phyloP scores from a whole-genome alignment of 1,140 invertebrate species.

The Globodera ellingtonae region DNA sequence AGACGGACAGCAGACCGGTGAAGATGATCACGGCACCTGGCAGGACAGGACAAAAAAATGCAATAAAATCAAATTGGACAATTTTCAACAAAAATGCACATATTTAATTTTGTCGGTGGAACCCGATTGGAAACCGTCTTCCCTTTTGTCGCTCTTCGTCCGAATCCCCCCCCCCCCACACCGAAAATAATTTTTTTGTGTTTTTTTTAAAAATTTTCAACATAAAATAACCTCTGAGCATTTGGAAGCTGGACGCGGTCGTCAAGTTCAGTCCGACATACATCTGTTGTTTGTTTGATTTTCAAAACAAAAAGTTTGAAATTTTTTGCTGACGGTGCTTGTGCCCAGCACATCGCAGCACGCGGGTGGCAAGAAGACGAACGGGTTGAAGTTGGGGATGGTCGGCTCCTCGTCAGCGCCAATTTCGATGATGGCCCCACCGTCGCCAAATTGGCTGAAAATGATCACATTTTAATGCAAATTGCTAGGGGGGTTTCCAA shows the following conservation, averaged over 20 bases:
- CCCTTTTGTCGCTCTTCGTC: too few relatives aligned
- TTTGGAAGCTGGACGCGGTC: conserved; percentile 91
- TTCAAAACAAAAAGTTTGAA: background rate
- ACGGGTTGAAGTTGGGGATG: conserved; percentile 68
- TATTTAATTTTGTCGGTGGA: background rate
- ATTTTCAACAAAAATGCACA: conserved; percentile 18
- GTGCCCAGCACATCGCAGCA: conserved; percentile 63
- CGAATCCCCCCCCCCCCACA: background rate
- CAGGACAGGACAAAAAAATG: too few relatives aligned
- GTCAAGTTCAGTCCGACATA: conserved; percentile 88
- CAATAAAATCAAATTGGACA: background rate
- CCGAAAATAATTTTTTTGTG: background rate
- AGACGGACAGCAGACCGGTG: conserved; percentile 85
- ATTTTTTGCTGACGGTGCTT: conserved; percentile 13
- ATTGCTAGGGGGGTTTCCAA: background rate
- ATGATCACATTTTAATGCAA: too few relatives aligned
- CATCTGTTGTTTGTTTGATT: conserved; percentile 68
- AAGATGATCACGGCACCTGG: conserved; percentile 87
- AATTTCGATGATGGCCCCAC: conserved; percentile 49
- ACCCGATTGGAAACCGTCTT: too few relatives aligned
- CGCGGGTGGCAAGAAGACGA: conserved; percentile 76
- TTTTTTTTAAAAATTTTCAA: background rate
- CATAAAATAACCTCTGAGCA: conserved; percentile 78
- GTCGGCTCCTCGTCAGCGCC: conserved; percentile 58
- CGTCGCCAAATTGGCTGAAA: conserved; percentile 31